Evolutionary conservation across 1,140 invertebrate genomes (phyloP), one percentile per base, ranked within the genome.

Genomic region (Dinoponera quadriceps): DNA sequence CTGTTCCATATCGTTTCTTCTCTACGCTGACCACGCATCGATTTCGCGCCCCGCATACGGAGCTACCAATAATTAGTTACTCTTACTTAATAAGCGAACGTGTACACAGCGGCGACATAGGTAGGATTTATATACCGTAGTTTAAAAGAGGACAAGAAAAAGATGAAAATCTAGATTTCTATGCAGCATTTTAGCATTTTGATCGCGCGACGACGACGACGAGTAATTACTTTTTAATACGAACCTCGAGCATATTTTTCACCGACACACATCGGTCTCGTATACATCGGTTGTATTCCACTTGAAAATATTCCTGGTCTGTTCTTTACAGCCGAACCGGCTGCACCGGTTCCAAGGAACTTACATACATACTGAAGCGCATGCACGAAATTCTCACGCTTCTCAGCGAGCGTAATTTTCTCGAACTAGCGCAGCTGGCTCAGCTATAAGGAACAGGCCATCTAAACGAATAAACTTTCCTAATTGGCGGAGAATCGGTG

Each of bases 41-140:
- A 84, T 84, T 80, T 88, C 29, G 66, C 65, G 84, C 84, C 86
- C 86, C 49, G 63, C 57, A 73, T 38, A 38, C 74, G 65, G 83
- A 82, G 57, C 60, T 49, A 75, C 72, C 25, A 81, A 75, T 82
- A 82, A 81, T 85, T 84, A 84, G 63, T 80, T 82, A 75, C 57
- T 80, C 65, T 88, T 88, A 88, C 74, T 75, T 83, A 89, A 88
- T 71, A 66, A 55, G 83, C 62, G 74, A 86, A 85, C 77, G 77
- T 91, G 90, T 91, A 90, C 82, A 91, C 89, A 88, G 85, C 82
- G 80, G 85, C 85, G 84, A 88, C 44, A 57, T 89, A 91, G 87
- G 63, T 91, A 89, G 85, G 89, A 85, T 91, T 91, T 88, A 87
- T 91, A 89, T 87, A 89, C 74, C 82, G 69, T 89, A 89, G 87